These are phyloP conservation scores for Ylistrum balloti DNA, from an alignment of 1,140 invertebrate species.

Conservation along the genomic window DNA sequence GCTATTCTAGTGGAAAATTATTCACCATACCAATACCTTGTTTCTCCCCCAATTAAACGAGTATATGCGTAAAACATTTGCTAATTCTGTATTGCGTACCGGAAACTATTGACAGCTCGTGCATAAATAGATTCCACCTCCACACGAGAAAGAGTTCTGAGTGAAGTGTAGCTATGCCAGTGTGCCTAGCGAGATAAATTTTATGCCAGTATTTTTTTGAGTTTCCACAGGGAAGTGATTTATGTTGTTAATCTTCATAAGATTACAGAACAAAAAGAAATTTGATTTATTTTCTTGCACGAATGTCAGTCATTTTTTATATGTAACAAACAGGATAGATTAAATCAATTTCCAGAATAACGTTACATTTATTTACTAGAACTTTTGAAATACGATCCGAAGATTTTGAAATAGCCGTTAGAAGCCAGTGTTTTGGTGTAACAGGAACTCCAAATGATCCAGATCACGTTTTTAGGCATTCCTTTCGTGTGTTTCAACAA, in stretches of 20 bases:
- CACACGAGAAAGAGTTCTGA: slow-evolving; percentile 16
- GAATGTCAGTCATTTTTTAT: too few relatives aligned
- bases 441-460: not conserved
- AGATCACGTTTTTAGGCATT: not conserved
- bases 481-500: slow-evolving; percentile 32
- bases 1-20: not conserved
- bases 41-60: slow-evolving; percentile 8
- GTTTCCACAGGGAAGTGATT: not conserved
- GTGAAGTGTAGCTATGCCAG: not conserved
- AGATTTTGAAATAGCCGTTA: not conserved
- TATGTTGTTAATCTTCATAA: not conserved
- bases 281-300: too few relatives aligned
- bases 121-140: slow-evolving; percentile 27
- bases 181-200: not conserved
- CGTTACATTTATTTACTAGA: not conserved
- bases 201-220: not conserved
- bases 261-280: not conserved
- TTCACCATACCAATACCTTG: not conserved
- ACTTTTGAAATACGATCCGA: not conserved
- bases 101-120: slow-evolving; percentile 32
- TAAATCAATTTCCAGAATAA: not conserved
- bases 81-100: slow-evolving; percentile 38
- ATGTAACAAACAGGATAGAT: not conserved
- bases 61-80: slow-evolving; percentile 34
- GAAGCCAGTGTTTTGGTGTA: not conserved